Evolutionary conservation across 2,888 invertebrate species (phyloP).

Genomic region (Agrotis exclamationis): DNA sequence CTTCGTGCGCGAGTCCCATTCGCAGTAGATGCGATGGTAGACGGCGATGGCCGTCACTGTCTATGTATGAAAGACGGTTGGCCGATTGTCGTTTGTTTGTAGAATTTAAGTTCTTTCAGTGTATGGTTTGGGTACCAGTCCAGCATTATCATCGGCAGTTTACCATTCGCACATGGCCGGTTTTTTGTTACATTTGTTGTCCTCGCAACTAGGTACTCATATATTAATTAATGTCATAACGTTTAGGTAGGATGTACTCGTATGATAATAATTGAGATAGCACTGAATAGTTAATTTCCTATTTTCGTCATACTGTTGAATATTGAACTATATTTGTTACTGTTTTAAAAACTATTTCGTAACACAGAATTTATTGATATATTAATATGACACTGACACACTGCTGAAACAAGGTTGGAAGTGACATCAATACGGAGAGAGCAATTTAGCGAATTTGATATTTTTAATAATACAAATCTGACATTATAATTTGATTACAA

Average conservation of each 20-base stretch:
- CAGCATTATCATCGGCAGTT: too few species aligned
- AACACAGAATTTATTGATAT: slow-evolving; percentile 11
- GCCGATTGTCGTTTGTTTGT: too few species aligned
- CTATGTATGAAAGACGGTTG: too few species aligned
- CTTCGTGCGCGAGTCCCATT: too few species aligned
- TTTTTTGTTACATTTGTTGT: background rate
- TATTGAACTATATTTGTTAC: background rate
- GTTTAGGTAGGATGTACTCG: slow-evolving; percentile 18
- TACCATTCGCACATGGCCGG: too few species aligned
- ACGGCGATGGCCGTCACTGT: too few species aligned
- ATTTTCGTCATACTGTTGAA: slow-evolving; percentile 17
- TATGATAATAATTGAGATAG: slow-evolving; percentile 2
- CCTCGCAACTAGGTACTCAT: background rate
- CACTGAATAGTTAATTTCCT: background rate
- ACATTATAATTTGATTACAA: too few species aligned
- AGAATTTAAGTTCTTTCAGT: too few species aligned
- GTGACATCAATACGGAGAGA: slow-evolving; percentile 5
- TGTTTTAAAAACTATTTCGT: background rate
- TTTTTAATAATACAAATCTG: too few species aligned
- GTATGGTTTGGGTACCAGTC: too few species aligned
- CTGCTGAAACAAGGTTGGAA: background rate
- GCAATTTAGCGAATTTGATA: background rate
- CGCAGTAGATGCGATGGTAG: too few species aligned
- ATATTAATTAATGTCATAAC: slow-evolving; percentile 6
- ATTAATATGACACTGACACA: slow-evolving; percentile 37